A percentile compares a stretch with the other conserved stretches of the same genome.
Evolutionary conservation across 2,113 vertebrate species (phyloP).

Genomic region (Acinonyx jubatus): DNA sequence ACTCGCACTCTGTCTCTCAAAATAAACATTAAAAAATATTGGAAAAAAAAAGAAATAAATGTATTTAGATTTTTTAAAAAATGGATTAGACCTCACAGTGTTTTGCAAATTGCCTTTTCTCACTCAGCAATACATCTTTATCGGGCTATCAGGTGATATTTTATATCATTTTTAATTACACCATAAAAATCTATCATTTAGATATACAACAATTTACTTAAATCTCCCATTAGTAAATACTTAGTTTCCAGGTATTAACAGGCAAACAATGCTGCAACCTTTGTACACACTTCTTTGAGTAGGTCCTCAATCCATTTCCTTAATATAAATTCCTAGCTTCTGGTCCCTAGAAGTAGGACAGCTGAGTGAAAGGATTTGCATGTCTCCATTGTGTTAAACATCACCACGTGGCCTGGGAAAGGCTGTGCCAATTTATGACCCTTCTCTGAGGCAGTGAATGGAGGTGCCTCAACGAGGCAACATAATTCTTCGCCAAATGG

Average conservation of each 20-base stretch:
- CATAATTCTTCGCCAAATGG: neutral
- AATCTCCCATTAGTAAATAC: neutral
- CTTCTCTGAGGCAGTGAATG: neutral
- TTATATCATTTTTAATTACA: conserved; percentile 9
- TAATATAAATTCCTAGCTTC: conserved; percentile 2
- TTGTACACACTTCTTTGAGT: neutral
- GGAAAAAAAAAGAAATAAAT: neutral
- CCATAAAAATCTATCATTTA: neutral
- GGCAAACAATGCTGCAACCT: neutral
- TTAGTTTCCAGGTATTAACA: neutral
- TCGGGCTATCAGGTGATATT: neutral
- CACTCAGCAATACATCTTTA: neutral
- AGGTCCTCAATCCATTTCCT: neutral
- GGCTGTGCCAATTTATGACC: neutral
- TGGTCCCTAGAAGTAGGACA: conserved; percentile 3
- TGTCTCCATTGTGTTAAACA: neutral
- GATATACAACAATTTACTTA: neutral
- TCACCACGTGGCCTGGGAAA: neutral
- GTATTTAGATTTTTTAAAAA: neutral
- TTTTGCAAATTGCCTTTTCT: neutral
- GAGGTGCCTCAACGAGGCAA: neutral
- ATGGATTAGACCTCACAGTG: neutral
- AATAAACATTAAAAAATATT: neutral
- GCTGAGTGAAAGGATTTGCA: neutral
- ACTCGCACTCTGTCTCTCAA: no score